These are phyloP conservation scores for Pterocles gutturalis DNA, from an alignment of 2,113 vertebrate genomes.

Conservation along the genomic window DNA sequence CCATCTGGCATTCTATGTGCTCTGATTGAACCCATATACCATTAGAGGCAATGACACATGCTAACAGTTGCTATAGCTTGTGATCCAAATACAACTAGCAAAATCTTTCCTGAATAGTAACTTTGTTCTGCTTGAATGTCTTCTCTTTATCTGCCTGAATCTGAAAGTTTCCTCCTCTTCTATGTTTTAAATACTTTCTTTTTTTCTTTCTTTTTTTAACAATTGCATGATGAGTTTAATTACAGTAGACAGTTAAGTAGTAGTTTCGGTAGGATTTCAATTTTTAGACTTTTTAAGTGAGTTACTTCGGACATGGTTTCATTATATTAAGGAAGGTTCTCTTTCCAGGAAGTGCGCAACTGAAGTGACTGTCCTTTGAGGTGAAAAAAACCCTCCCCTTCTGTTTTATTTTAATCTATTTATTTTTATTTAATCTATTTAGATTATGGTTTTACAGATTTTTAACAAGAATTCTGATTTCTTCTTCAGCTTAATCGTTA, in stretches of 20 bases:
- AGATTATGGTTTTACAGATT: not conserved
- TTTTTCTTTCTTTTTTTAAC: not conserved
- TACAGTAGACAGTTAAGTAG: not conserved
- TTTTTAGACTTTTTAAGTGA: not conserved
- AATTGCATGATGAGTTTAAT: not conserved
- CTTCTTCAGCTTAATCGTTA: not conserved
- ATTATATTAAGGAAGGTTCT: not conserved
- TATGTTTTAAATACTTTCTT: not conserved
- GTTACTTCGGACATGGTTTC: not conserved
- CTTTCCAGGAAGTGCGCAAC: not conserved
- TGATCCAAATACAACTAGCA: not conserved
- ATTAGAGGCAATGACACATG: slow-evolving; percentile 28
- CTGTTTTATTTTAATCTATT: not conserved
- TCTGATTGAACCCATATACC: slow-evolving; percentile 40
- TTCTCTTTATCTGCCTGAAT: not conserved
- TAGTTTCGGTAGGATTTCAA: not conserved
- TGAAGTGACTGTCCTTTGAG: not conserved
- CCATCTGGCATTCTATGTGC: slow-evolving; percentile 35
- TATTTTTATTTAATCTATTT: not conserved
- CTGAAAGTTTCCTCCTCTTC: not conserved
- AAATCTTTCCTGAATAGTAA: not conserved
- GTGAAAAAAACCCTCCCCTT: not conserved
- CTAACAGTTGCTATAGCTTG: not conserved
- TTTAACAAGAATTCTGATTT: not conserved
- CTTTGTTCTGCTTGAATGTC: not conserved